phyloP scores from a whole-genome alignment of 2,888 invertebrate species.

The Microctonus brassicae region DNA sequence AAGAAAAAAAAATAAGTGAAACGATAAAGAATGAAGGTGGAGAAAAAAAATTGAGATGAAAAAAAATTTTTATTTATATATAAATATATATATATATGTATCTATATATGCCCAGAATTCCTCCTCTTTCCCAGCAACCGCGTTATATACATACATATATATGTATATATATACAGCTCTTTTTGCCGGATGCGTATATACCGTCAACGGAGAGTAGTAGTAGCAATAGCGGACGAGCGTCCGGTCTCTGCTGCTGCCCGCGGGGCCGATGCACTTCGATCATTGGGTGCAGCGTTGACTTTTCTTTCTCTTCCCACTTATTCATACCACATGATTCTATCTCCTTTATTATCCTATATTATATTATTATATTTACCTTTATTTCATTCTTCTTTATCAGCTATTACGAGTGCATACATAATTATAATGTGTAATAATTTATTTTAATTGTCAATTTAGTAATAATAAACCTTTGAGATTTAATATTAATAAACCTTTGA shows the following conservation, averaged over 20 bases:
- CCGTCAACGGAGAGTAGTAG: conserved; percentile 57
- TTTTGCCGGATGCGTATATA: conserved; percentile 63
- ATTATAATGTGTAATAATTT: too few species aligned
- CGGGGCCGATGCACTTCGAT: conserved; percentile 61
- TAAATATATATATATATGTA: background rate
- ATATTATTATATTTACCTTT: too few species aligned
- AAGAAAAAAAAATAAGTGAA: conserved; percentile 21
- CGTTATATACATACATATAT: conserved; percentile 44
- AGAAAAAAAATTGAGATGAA: too few species aligned
- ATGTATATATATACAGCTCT: conserved; percentile 49
- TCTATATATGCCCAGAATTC: conserved; percentile 44
- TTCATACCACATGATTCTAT: conserved; percentile 3
- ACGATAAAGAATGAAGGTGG: conserved; percentile 9
- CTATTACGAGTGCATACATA: background rate
- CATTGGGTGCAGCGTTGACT: conserved; percentile 49
- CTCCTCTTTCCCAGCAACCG: conserved; percentile 57
- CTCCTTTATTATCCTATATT: background rate
- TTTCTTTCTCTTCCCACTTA: background rate
- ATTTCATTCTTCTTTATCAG: background rate
- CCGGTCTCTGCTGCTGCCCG: conserved; percentile 57
- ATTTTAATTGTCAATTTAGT: too few species aligned
- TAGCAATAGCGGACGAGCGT: conserved; percentile 64
- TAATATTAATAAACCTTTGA: too few species aligned
- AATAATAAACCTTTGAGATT: too few species aligned
- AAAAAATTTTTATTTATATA: conserved; percentile 13